Conservation (phyloP, 2,888 invertebrate species). For the Pinctada fucata region DNA sequence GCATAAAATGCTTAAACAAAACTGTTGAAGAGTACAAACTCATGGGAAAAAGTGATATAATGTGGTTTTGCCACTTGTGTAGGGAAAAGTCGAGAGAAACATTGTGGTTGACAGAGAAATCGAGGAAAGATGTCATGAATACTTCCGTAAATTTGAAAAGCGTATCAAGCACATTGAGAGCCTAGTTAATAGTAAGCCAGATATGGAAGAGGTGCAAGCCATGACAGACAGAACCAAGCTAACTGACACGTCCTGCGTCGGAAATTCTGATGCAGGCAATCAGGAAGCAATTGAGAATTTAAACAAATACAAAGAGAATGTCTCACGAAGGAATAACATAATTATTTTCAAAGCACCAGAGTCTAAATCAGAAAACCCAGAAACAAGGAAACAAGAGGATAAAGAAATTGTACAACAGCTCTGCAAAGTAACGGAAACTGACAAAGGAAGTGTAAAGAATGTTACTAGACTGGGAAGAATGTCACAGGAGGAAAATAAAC, state of each 20-base stretch:
- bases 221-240: not conserved
- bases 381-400: not conserved
- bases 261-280: not conserved
- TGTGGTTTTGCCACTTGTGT: not conserved
- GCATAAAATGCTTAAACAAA: not conserved
- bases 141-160: not conserved
- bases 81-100: not conserved
- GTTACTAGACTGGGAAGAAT: not conserved
- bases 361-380: not conserved
- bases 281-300: not conserved
- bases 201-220: not conserved
- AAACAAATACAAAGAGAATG: not conserved
- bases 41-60: not conserved
- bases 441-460: not conserved
- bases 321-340: not conserved
- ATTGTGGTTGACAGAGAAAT: not conserved
- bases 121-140: not conserved
- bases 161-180: not conserved
- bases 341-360: not conserved
- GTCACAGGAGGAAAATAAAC: not conserved
- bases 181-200: not conserved
- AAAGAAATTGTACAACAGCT: not conserved
- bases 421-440: not conserved
- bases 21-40: conserved; percentile 1
- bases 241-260: not conserved